phyloP scores from a whole-genome alignment of 2,888 invertebrate genomes.

The Sisyra terminalis region DNA sequence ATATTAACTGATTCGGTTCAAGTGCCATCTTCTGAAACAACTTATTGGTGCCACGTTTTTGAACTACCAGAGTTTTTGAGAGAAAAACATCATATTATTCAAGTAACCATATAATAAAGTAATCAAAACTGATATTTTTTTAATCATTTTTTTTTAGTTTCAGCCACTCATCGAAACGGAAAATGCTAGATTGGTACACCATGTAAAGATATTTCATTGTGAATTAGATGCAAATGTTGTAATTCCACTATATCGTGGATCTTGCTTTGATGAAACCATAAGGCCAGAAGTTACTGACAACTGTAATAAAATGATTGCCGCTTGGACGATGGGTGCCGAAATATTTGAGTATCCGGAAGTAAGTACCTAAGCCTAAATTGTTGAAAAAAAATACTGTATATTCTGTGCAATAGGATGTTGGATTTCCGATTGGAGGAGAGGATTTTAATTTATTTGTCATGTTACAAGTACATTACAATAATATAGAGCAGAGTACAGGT shows the following conservation, averaged over 20 bases:
- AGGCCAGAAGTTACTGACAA: slow-evolving; percentile 62
- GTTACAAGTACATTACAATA: slow-evolving; percentile 96
- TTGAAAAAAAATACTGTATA: too few species aligned
- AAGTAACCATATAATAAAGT: slow-evolving; percentile 31
- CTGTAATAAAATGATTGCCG: slow-evolving; percentile 74
- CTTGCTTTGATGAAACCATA: slow-evolving; percentile 50
- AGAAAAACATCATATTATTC: slow-evolving; percentile 63
- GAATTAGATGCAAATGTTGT: slow-evolving; percentile 45
- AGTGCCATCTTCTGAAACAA: slow-evolving; percentile 77
- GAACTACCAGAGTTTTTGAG: slow-evolving; percentile 54
- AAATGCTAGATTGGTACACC: slow-evolving; percentile 84
- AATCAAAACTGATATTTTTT: too few species aligned
- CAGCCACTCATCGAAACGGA: slow-evolving; percentile 67
- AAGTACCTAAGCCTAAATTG: too few species aligned
- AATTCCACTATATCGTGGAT: slow-evolving; percentile 70
- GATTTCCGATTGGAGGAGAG: slow-evolving; percentile 79
- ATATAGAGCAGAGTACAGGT: slow-evolving; percentile 57
- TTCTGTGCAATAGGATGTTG: slow-evolving; percentile 69
- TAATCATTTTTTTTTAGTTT: too few species aligned
- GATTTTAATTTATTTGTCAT: slow-evolving; percentile 73
- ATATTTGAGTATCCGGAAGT: slow-evolving; percentile 65
- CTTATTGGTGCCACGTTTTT: slow-evolving; percentile 90
- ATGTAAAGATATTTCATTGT: slow-evolving; percentile 97
- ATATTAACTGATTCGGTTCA: slow-evolving; percentile 45
- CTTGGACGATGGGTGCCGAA: slow-evolving; percentile 98